These are phyloP conservation scores for Forbesichthys agassizii DNA, from an alignment of 2,113 vertebrate genomes.

Conservation along the genomic window DNA sequence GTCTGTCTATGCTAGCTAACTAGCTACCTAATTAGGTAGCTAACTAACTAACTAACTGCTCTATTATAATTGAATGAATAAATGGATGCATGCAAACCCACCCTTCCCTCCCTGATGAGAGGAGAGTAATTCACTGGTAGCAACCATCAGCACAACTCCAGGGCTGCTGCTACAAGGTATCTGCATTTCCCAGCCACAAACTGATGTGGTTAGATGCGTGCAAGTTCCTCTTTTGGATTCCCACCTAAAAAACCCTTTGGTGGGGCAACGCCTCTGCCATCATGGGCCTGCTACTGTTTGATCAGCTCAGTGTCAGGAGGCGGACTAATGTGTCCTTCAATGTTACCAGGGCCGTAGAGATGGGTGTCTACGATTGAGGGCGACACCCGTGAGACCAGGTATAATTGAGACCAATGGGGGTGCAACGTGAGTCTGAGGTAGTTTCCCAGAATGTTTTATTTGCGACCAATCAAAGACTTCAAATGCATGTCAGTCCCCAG, in stretches of 20 bases:
- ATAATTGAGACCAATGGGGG: constrained; percentile 67
- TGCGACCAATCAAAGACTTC: constrained; percentile 53
- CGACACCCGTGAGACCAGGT: constrained; percentile 10
- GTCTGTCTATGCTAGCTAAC: too few relatives aligned
- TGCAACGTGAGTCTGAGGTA: constrained; percentile 43
- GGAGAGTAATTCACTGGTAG: constrained; percentile 40
- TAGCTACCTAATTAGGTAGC: constrained; percentile 6
- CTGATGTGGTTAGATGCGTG: constrained; percentile 8
- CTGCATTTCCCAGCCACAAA: constrained; percentile 35
- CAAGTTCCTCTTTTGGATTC: too few relatives aligned
- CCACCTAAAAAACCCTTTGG: constrained; percentile 19
- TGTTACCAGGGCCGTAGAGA: constrained; percentile 29
- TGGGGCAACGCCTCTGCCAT: constrained; percentile 48
- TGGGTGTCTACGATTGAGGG: constrained; percentile 20
- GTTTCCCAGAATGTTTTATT: constrained; percentile 46
- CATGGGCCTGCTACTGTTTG: constrained; percentile 61
- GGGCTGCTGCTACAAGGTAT: constrained; percentile 51
- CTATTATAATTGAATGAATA: too few relatives aligned
- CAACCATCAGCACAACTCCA: constrained; percentile 34
- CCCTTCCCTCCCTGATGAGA: constrained; percentile 24
- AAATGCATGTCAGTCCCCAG: constrained; percentile 46
- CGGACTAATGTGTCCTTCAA: constrained; percentile 52
- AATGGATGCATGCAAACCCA: neutral
- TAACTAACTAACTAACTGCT: neutral
- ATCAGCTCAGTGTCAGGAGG: constrained; percentile 55